Evolutionary conservation across 2,888 invertebrate species (phyloP).

Genomic region (Nineta flava): DNA sequence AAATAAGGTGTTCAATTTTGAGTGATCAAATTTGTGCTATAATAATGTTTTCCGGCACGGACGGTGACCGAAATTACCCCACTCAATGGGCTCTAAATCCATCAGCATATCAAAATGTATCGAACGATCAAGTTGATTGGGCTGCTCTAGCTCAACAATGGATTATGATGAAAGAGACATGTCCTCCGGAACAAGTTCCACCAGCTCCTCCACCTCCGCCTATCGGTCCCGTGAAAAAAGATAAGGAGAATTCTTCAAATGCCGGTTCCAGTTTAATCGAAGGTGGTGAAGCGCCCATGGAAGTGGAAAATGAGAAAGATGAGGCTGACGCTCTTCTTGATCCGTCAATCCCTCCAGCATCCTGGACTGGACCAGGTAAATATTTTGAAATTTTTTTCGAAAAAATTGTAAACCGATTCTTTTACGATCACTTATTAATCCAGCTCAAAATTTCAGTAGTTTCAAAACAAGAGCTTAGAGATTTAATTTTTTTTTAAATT

Average conservation of each 20-base stretch:
- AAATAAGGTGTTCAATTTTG: too few relatives aligned
- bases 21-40: too few relatives aligned
- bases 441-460: too few relatives aligned
- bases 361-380: constrained; percentile 23
- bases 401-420: not conserved
- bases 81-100: constrained; percentile 73
- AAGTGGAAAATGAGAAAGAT: constrained; percentile 62
- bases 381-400: not conserved
- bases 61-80: constrained; percentile 34
- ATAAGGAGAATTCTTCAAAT: constrained; percentile 15
- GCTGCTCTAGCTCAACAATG: constrained; percentile 93
- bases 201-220: constrained; percentile 42
- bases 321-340: constrained; percentile 34
- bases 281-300: constrained; percentile 79
- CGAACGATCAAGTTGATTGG: constrained; percentile 87
- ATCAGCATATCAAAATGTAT: constrained; percentile 63
- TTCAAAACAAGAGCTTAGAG: too few relatives aligned
- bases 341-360: constrained; percentile 23
- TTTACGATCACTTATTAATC: too few relatives aligned
- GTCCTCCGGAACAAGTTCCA: constrained; percentile 35
- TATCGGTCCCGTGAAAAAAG: not conserved
- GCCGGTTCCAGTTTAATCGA: constrained; percentile 33
- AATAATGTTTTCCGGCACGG: not conserved
- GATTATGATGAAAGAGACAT: constrained; percentile 86
- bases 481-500: too few relatives aligned